Conservation (phyloP, 1,140 invertebrate species). For the Trichoplusia ni region DNA sequence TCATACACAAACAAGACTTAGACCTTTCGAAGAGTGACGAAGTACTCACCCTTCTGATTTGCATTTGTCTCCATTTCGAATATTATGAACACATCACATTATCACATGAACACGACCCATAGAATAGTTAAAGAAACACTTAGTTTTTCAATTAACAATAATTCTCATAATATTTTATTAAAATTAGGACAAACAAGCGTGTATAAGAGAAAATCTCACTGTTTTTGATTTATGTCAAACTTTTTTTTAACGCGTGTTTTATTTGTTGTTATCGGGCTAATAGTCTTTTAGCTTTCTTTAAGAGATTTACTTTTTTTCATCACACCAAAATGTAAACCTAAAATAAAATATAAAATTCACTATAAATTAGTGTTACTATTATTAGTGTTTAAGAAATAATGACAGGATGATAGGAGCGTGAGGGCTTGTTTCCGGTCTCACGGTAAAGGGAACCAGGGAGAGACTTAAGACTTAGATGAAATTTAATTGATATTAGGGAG, state of each 20-base stretch:
- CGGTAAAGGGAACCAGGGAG: too few relatives aligned
- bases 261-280: background rate
- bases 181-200: conserved; percentile 42
- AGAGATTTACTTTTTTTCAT: too few relatives aligned
- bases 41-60: conserved; percentile 73
- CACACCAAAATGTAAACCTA: too few relatives aligned
- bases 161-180: conserved; percentile 35
- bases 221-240: conserved; percentile 43
- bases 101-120: conserved; percentile 61
- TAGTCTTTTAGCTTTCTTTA: background rate
- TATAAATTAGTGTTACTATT: too few relatives aligned
- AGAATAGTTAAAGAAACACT: too few relatives aligned
- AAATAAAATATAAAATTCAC: too few relatives aligned
- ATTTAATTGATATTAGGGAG: too few relatives aligned
- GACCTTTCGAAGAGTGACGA: conserved; percentile 47
- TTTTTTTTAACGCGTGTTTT: conserved; percentile 11
- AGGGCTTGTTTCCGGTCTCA: too few relatives aligned
- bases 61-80: conserved; percentile 72
- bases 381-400: too few relatives aligned
- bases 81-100: conserved; percentile 65
- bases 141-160: too few relatives aligned
- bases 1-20: conserved; percentile 76
- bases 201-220: conserved; percentile 35
- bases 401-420: too few relatives aligned
- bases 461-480: too few relatives aligned